These are phyloP conservation scores for Chrysodeixis includens DNA, from an alignment of 2,888 invertebrate species.

Conservation along the genomic window DNA sequence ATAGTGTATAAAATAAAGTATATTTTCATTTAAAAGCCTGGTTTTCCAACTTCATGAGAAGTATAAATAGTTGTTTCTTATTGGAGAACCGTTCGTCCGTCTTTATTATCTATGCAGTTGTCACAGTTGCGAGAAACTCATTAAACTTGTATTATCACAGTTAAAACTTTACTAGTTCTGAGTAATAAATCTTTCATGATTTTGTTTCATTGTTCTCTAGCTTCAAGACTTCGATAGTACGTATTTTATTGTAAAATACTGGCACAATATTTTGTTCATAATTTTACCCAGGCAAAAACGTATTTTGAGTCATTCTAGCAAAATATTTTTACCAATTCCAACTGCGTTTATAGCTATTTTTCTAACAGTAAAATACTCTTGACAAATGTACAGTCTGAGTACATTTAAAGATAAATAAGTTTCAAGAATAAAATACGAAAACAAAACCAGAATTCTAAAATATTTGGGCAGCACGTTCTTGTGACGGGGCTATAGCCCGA, in stretches of 20 bases:
- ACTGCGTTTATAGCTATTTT: too few relatives aligned
- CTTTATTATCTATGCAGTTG: constrained; percentile 3
- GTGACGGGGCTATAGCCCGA: neutral
- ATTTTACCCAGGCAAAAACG: too few relatives aligned
- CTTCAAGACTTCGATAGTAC: neutral
- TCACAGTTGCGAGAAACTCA: neutral
- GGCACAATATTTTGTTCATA: too few relatives aligned
- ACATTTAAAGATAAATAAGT: neutral
- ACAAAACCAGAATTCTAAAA: neutral
- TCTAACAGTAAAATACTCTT: too few relatives aligned
- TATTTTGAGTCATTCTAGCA: too few relatives aligned
- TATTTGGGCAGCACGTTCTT: neutral
- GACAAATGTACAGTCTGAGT: too few relatives aligned
- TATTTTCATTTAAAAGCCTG: neutral
- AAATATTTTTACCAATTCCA: too few relatives aligned
- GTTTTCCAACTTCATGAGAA: neutral
- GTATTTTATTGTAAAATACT: too few relatives aligned
- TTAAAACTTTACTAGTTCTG: neutral
- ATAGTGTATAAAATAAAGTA: too few relatives aligned
- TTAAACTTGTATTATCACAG: neutral
- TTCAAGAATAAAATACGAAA: neutral
- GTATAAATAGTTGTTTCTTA: neutral
- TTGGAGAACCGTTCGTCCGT: neutral
- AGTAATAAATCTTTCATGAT: neutral
- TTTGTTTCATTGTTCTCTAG: neutral